Evolutionary conservation across 2,888 invertebrate species (phyloP).

Genomic region (Trissoscelio sp.): DNA sequence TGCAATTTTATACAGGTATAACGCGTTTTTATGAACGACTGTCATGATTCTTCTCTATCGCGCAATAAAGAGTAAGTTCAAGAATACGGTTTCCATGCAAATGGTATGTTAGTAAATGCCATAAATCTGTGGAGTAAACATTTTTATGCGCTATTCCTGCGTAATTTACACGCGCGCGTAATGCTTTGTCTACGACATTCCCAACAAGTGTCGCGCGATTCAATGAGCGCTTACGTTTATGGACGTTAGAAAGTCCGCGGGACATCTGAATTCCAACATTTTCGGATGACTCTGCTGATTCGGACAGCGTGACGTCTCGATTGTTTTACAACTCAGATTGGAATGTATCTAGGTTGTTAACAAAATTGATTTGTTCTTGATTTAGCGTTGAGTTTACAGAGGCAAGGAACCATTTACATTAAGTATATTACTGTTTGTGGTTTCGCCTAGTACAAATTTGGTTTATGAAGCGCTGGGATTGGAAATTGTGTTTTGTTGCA

Average conservation of each 20-base stretch:
- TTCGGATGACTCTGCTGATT: neutral
- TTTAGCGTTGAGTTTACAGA: constrained; percentile 42
- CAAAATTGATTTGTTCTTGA: constrained; percentile 41
- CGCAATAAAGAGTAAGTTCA: constrained; percentile 46
- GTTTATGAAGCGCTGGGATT: constrained; percentile 31
- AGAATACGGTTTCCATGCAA: constrained; percentile 55
- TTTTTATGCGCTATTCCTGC: constrained; percentile 48
- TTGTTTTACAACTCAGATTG: constrained; percentile 18
- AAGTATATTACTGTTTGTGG: constrained; percentile 48
- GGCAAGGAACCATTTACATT: constrained; percentile 51
- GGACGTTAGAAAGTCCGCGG: neutral
- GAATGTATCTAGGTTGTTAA: constrained; percentile 28
- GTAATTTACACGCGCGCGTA: constrained; percentile 51
- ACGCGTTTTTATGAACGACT: constrained; percentile 42
- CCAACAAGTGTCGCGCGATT: constrained; percentile 48
- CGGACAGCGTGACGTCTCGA: neutral
- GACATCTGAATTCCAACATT: neutral
- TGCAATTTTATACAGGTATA: constrained; percentile 41
- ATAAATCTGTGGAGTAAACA: constrained; percentile 57
- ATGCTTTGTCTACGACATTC: constrained; percentile 46
- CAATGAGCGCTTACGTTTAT: constrained; percentile 26
- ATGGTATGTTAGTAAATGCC: constrained; percentile 45
- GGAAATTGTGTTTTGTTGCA: constrained; percentile 43
- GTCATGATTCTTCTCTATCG: constrained; percentile 35
- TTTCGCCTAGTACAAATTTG: constrained; percentile 37